A percentile compares a stretch with the other conserved stretches of the same genome.
Conservation (phyloP, 2,113 vertebrate genomes). For the Sula dactylatra region DNA sequence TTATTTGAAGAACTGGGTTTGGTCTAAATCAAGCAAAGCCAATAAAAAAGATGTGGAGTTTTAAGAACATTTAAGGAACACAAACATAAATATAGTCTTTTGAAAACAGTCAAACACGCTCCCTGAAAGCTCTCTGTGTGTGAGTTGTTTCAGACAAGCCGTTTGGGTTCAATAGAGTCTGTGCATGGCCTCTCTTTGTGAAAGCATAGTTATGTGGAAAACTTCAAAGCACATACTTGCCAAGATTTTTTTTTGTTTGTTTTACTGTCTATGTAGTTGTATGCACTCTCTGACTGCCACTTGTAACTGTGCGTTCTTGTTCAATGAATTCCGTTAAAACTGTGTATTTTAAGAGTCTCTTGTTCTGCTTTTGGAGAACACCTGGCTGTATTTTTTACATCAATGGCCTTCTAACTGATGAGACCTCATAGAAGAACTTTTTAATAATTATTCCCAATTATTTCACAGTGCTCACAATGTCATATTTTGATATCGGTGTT, state of each 20-base stretch:
- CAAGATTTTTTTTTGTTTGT: background rate
- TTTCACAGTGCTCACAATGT: background rate
- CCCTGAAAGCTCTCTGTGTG: background rate
- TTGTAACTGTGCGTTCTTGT: background rate
- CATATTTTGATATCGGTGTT: background rate
- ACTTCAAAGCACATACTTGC: background rate
- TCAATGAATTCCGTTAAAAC: background rate
- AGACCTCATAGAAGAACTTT: fast-evolving
- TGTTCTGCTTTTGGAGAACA: background rate
- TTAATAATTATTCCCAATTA: background rate
- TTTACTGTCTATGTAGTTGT: background rate
- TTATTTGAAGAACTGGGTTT: background rate
- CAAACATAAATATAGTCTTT: background rate
- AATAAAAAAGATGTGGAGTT: background rate
- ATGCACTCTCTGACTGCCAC: background rate
- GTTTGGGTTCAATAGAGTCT: background rate
- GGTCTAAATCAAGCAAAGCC: background rate
- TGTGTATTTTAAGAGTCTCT: fast-evolving
- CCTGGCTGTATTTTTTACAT: fast-evolving
- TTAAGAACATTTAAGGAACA: background rate
- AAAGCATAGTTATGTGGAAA: background rate
- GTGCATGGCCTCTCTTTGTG: background rate
- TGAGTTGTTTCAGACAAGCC: background rate
- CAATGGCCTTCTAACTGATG: background rate
- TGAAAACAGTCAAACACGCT: background rate